Percentiles rank a stretch among this genome's conserved stretches.
phyloP scores from a whole-genome alignment of 2,113 vertebrate species.

The Centropristis striata region DNA sequence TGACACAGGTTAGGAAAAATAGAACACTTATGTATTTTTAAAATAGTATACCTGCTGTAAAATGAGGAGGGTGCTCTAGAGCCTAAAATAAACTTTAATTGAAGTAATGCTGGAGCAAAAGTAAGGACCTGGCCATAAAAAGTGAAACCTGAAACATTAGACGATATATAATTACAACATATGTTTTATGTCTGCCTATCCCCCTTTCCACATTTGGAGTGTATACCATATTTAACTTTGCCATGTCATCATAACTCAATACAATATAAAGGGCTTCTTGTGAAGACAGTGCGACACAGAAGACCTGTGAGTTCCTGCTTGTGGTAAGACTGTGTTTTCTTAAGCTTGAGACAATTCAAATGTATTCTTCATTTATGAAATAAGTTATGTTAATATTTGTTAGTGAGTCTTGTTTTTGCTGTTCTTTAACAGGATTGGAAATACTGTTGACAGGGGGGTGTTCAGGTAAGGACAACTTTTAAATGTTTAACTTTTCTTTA shows the following conservation, averaged over 20 bases:
- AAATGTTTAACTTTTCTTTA: background rate
- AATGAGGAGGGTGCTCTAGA: background rate
- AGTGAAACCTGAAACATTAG: slow-evolving; percentile 13
- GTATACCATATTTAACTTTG: slow-evolving; percentile 9
- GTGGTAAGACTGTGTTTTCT: background rate
- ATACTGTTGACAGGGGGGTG: background rate
- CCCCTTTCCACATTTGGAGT: slow-evolving; percentile 3
- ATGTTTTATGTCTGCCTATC: background rate
- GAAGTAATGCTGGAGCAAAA: background rate
- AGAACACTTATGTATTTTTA: background rate
- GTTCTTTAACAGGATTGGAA: background rate
- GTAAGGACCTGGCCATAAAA: background rate
- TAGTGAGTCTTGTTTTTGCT: background rate
- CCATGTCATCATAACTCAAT: background rate
- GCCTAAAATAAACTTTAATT: slow-evolving; percentile 4
- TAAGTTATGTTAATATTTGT: background rate
- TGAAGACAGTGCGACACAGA: background rate
- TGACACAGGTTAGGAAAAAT: background rate
- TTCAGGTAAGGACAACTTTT: slow-evolving; percentile 1
- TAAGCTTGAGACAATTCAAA: background rate
- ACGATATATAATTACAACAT: background rate
- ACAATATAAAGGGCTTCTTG: slow-evolving; percentile 2
- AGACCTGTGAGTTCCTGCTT: background rate
- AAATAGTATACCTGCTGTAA: background rate
- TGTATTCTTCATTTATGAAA: background rate